phyloP scores from a whole-genome alignment of 2,113 vertebrate species.

The Neolamprologus kungweensis region DNA sequence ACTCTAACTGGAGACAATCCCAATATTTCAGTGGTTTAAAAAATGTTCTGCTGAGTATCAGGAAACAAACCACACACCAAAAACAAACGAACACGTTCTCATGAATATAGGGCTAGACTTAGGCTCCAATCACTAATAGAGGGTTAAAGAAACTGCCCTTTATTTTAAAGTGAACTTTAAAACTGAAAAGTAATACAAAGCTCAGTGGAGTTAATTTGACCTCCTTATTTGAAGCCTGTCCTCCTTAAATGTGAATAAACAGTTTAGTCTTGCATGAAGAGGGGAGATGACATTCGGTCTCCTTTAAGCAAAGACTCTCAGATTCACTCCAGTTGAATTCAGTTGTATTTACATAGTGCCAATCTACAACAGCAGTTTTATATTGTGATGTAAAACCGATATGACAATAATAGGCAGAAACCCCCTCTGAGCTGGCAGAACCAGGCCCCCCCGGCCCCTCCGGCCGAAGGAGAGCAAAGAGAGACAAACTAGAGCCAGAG shows the following conservation, averaged over 20 bases:
- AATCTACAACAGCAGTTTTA: background rate
- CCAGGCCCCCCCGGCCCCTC: background rate
- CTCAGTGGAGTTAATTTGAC: background rate
- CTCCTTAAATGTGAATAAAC: background rate
- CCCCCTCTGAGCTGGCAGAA: background rate
- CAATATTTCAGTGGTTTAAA: background rate
- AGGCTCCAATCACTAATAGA: rapidly evolving
- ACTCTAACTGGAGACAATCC: background rate
- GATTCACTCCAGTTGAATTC: background rate
- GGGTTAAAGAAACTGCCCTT: background rate
- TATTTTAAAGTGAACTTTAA: background rate
- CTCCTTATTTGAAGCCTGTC: background rate
- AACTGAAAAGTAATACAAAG: background rate
- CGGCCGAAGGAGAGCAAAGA: background rate
- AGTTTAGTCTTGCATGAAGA: background rate
- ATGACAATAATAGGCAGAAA: background rate
- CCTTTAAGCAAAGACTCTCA: background rate
- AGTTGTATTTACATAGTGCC: background rate
- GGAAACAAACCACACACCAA: background rate
- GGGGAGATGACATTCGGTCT: rapidly evolving
- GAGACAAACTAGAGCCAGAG: background rate
- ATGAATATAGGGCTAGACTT: rapidly evolving
- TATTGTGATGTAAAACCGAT: background rate
- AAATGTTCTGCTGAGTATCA: background rate
- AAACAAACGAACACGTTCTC: background rate